Evolutionary conservation across 2,113 vertebrate genomes (phyloP), one percentile per base, ranked within the genome.

Genomic region (Accipiter virgatus): DNA sequence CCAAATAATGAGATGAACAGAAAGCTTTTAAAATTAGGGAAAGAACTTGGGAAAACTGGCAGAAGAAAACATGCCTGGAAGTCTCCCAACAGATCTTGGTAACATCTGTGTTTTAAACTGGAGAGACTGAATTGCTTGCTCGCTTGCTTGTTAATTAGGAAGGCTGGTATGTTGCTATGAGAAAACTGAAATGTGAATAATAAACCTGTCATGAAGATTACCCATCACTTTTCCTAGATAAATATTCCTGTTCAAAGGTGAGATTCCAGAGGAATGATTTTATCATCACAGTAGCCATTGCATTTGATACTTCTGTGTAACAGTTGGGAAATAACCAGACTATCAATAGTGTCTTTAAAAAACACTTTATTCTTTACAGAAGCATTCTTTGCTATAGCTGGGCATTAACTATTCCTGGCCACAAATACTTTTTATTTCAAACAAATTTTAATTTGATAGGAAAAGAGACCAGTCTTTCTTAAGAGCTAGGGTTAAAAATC

Each of bases 141-240:
- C 45, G 21, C 40, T 80, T 80, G 48, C 68, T 92, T 81, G 83
- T 79, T 90, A 93, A 90, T 95, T 92, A 87, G 86, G 83, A 92
- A 86, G 83, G 42, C 42, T 84, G 47, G 47, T 55, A 15, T n/a
- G 65, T 43, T 96, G 61, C 77, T 94, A 6, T 34, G 73, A 86
- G 63, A 55, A 88, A 65, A 90, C 23, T 86, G 68, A 86, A 78
- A 81, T 74, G 38, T 45, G 86, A 86, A 62, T 77, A 88, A 94
- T 84, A 92, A 95, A 86, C 55, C 42, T 86, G 67, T 66, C 63
- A 25, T 34, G 36, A 93, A 19, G 62, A 25, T 91, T 56, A 13
- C 4, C 20, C 61, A 42, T 36, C 40, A 25, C 20, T 92, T 95
- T 43, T 42, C 19, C 17, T 19, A 50, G n/a, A 53, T n/a, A 21